phyloP scores from a whole-genome alignment of 2,797 vertebrate species.

The Thamnophis elegans region DNA sequence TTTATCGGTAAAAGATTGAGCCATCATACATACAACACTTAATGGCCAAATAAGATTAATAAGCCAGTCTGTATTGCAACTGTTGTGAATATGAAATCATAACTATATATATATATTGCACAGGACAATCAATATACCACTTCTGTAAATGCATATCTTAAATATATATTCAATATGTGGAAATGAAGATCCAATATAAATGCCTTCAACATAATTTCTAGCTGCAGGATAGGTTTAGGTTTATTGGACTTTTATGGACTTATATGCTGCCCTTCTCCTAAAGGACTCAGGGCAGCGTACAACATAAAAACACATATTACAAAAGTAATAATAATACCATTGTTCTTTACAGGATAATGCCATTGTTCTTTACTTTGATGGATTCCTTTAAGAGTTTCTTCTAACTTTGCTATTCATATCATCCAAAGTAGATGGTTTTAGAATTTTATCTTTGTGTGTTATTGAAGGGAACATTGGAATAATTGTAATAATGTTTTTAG shows the following conservation, averaged over 20 bases:
- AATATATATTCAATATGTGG: background rate
- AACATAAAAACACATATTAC: too few species aligned
- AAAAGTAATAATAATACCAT: too few species aligned
- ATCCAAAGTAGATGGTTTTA: background rate
- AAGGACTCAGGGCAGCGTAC: too few species aligned
- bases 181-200: background rate
- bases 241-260: too few species aligned
- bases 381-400: background rate
- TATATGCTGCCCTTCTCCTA: too few species aligned
- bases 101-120: background rate
- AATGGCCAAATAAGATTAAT: background rate
- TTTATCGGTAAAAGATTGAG: background rate
- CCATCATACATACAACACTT: background rate
- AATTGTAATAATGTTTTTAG: background rate
- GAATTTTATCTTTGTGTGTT: background rate
- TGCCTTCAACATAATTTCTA: background rate
- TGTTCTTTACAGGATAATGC: too few species aligned
- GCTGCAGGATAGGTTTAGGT: too few species aligned
- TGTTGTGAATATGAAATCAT: background rate
- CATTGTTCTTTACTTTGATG: background rate
- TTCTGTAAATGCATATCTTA: background rate
- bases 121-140: background rate
- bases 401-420: background rate
- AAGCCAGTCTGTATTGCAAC: background rate
- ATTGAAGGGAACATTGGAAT: background rate